phyloP scores from a whole-genome alignment of 1,140 invertebrate genomes.

The Ephestia elutella region DNA sequence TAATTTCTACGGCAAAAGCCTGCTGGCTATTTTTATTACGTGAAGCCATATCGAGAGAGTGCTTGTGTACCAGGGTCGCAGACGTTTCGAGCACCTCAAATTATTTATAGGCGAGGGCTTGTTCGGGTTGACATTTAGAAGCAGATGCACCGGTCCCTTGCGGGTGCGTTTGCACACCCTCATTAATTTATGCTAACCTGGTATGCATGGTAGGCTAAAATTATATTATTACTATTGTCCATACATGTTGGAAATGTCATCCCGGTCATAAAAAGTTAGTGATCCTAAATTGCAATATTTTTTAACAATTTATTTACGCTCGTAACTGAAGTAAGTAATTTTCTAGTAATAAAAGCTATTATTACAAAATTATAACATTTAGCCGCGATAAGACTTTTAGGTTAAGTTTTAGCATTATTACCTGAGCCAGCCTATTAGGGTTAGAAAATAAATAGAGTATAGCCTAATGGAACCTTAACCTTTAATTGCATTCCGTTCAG shows the following conservation, averaged over 20 bases:
- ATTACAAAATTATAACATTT: no score
- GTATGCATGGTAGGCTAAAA: constrained; percentile 35
- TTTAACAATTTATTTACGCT: no score
- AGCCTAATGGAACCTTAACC: no score
- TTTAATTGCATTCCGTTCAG: no score
- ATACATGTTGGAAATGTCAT: not conserved
- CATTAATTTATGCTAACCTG: constrained; percentile 61
- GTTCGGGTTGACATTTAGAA: constrained; percentile 67
- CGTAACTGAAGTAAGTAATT: no score
- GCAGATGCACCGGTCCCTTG: constrained; percentile 60
- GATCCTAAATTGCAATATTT: not conserved
- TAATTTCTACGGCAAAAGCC: constrained; percentile 49
- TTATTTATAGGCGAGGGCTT: constrained; percentile 63
- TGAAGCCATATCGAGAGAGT: constrained; percentile 56
- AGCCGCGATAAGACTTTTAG: no score
- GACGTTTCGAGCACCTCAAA: constrained; percentile 49
- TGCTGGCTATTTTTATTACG: constrained; percentile 58
- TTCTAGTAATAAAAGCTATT: no score
- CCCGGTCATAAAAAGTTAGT: not conserved
- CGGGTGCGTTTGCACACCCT: constrained; percentile 43
- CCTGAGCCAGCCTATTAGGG: no score
- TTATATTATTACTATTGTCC: not conserved
- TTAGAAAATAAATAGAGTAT: no score
- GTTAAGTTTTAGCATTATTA: no score
- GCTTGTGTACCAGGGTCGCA: constrained; percentile 39